Percentiles rank a stretch among this genome's conserved stretches.
Conservation (phyloP, 2,113 vertebrate genomes). For the Protobothrops flavoviridis region DNA sequence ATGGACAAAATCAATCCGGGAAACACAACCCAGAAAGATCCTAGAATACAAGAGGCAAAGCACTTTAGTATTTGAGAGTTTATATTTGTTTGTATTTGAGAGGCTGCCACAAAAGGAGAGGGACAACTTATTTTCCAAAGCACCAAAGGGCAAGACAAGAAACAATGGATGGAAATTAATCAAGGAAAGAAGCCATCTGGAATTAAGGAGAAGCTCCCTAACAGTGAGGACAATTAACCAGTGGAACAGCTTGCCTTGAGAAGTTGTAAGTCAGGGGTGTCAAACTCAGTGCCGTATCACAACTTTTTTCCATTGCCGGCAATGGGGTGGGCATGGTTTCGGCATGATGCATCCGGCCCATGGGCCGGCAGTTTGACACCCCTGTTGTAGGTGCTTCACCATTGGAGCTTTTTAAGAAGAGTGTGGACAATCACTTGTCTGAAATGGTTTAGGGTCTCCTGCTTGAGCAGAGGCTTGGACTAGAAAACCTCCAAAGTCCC, state of each 20-base stretch:
- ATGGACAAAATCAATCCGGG: conserved; percentile 37
- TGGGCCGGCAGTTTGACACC: no score
- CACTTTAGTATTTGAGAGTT: background rate
- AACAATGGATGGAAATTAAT: background rate
- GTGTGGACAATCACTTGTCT: no score
- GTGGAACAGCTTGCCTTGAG: background rate
- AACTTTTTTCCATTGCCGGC: no score
- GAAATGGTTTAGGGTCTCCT: background rate
- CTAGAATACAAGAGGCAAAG: conserved; percentile 16
- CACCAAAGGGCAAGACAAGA: background rate
- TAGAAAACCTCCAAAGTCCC: background rate
- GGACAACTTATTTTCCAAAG: conserved; percentile 9
- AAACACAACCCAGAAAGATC: conserved; percentile 31
- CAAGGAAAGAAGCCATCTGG: background rate
- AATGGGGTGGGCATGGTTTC: no score
- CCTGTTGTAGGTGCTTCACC: no score
- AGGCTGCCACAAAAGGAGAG: background rate
- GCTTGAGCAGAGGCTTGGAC: background rate
- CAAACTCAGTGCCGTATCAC: no score
- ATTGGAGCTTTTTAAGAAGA: no score
- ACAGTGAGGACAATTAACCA: background rate
- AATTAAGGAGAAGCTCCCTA: background rate
- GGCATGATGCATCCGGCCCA: no score
- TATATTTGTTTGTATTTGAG: background rate
- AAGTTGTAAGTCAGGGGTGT: background rate